Percentiles rank a stretch among this genome's conserved stretches.
phyloP scores from a whole-genome alignment of 2,797 vertebrate genomes.

The Podarcis siculus region DNA sequence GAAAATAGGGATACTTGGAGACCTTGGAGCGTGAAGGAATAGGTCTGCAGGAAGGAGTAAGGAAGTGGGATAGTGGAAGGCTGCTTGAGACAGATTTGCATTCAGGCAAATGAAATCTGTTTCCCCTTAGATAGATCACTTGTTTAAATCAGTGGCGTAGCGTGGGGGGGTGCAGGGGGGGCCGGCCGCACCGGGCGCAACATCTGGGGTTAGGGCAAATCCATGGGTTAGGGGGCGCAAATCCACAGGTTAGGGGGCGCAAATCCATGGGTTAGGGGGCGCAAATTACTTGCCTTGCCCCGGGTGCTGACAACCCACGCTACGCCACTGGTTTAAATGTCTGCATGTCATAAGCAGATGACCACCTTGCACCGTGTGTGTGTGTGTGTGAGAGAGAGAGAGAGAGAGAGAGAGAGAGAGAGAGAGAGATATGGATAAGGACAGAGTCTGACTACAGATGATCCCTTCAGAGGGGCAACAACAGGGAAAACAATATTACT shows the following conservation, averaged over 20 bases:
- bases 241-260: no score
- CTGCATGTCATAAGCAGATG: background rate
- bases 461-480: background rate
- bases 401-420: background rate
- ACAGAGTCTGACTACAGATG: background rate
- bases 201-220: no score
- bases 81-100: background rate
- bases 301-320: no score
- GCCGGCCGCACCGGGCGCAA: no score
- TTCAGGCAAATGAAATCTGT: background rate
- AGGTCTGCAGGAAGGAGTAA: background rate
- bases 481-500: background rate
- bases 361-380: background rate
- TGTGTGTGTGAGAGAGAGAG: background rate
- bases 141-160: no score
- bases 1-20: background rate
- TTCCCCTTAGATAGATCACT: slow-evolving; percentile 1
- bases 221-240: no score
- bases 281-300: no score
- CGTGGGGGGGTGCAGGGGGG: no score
- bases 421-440: background rate
- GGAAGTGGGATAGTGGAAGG: background rate
- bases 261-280: no score
- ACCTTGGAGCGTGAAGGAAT: background rate
- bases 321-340: slow-evolving; percentile 1